phyloP scores from a whole-genome alignment of 2,888 invertebrate species.

The Baccha elongata region DNA sequence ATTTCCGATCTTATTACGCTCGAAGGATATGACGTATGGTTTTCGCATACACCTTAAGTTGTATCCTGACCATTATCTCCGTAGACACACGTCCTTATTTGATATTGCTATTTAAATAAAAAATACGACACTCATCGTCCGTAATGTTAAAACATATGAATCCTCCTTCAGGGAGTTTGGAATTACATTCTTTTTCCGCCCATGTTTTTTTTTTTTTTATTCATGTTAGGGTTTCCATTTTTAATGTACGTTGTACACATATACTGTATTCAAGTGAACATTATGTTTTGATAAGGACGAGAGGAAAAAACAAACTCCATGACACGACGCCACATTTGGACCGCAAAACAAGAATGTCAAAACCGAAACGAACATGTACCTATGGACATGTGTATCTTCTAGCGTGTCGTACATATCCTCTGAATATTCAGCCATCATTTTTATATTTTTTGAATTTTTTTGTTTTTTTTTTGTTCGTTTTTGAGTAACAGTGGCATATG shows the following conservation, averaged over 20 bases:
- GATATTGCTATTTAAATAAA: conserved; percentile 67
- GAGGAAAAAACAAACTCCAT: conserved; percentile 1
- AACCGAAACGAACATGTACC: conserved; percentile 36
- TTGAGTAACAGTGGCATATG: conserved; percentile 1
- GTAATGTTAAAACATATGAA: conserved; percentile 19
- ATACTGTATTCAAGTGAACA: conserved; percentile 10
- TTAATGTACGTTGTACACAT: conserved; percentile 6
- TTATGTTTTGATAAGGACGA: conserved; percentile 11
- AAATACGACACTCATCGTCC: conserved; percentile 56
- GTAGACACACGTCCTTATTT: conserved; percentile 49
- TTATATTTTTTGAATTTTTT: conserved; percentile 20
- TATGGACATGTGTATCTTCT: conserved; percentile 25
- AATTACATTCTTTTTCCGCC: conserved; percentile 39
- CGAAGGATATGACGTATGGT: conserved; percentile 46
- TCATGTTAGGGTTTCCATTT: neutral
- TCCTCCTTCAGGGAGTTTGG: conserved; percentile 46
- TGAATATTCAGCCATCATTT: conserved; percentile 50
- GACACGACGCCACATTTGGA: conserved; percentile 39
- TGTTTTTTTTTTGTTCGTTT: conserved; percentile 18
- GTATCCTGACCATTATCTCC: conserved; percentile 56
- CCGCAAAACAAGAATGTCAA: conserved; percentile 52
- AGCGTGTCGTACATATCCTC: conserved; percentile 18
- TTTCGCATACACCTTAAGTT: conserved; percentile 45
- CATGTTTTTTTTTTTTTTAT: conserved; percentile 22
- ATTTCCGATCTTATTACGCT: conserved; percentile 68